These are phyloP conservation scores for Conus canariensis DNA, from an alignment of 2,888 invertebrate genomes.

Conservation along the genomic window DNA sequence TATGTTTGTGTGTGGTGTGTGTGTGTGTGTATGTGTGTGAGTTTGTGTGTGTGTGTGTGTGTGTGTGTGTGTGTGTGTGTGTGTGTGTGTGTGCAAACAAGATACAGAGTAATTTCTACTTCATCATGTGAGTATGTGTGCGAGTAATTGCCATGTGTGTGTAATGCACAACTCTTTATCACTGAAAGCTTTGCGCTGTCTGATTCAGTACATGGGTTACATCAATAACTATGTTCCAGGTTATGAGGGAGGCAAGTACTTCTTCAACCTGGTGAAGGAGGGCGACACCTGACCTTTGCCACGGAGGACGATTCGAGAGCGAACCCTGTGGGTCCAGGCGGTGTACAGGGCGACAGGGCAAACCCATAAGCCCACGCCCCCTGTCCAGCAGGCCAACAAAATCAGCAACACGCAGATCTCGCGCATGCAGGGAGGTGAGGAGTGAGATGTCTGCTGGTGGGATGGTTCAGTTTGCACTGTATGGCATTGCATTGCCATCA, in stretches of 20 bases:
- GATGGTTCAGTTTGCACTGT: not conserved
- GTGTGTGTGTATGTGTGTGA: too few species aligned
- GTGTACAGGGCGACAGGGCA: slow-evolving; percentile 99
- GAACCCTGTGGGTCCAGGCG: slow-evolving; percentile 98
- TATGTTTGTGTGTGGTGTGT: too few species aligned
- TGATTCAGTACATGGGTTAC: too few species aligned
- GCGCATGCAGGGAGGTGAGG: slow-evolving; percentile 92
- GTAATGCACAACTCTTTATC: too few species aligned
- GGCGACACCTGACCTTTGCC: slow-evolving; percentile 94
- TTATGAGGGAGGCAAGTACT: slow-evolving; percentile 94
- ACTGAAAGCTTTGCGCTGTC: too few species aligned
- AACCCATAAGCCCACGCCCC: slow-evolving; percentile 98
- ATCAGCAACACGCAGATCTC: slow-evolving; percentile 85
- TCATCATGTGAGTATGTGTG: too few species aligned
- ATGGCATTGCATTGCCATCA: too few species aligned
- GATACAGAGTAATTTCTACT: too few species aligned
- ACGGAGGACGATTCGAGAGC: slow-evolving; percentile 87
- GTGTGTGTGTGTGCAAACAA: too few species aligned
- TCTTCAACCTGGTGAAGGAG: slow-evolving; percentile 99
- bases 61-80: too few species aligned
- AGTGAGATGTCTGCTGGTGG: slow-evolving; percentile 61
- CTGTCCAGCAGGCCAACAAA: slow-evolving; percentile 83
- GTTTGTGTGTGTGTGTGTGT: too few species aligned
- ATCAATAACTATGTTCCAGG: slow-evolving; percentile 81
- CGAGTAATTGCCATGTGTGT: too few species aligned